Evolutionary conservation across 2,797 vertebrate species (phyloP).

Genomic region (Oreonectes daqikongensis): DNA sequence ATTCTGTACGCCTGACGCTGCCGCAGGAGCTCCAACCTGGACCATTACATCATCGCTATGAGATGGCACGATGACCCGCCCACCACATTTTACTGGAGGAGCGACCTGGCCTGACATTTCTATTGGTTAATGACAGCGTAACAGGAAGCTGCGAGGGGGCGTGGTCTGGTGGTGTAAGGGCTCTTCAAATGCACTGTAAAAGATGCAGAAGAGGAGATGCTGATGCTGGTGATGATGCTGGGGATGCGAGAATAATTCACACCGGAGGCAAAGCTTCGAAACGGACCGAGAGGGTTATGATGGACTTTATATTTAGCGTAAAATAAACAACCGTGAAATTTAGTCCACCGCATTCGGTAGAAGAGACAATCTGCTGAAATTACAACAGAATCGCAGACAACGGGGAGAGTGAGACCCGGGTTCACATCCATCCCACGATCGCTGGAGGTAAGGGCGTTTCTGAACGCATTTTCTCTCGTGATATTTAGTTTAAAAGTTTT

Average conservation of each 20-base stretch:
- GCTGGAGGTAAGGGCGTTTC: constrained; percentile 65
- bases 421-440: constrained; percentile 49
- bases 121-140: constrained; percentile 56
- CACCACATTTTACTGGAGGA: constrained; percentile 52
- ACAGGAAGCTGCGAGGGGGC: constrained; percentile 48
- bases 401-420: constrained; percentile 39
- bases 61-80: constrained; percentile 48
- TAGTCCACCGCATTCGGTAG: not conserved
- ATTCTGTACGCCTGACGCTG: constrained; percentile 49
- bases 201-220: constrained; percentile 32
- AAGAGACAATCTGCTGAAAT: not conserved
- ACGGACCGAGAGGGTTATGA: not conserved
- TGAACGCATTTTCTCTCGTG: constrained; percentile 35
- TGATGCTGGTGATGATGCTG: constrained; percentile 15
- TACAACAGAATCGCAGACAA: constrained; percentile 7
- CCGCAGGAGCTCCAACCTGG: constrained; percentile 55
- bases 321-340: not conserved
- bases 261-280: constrained; percentile 8
- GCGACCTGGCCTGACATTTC: not conserved
- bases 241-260: constrained; percentile 13
- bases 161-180: constrained; percentile 54
- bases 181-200: constrained; percentile 63
- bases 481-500: constrained; percentile 7
- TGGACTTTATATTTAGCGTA: not conserved
- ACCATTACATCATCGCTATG: constrained; percentile 66